phyloP scores from a whole-genome alignment of 1,140 invertebrate species.

The Formica selysi region DNA sequence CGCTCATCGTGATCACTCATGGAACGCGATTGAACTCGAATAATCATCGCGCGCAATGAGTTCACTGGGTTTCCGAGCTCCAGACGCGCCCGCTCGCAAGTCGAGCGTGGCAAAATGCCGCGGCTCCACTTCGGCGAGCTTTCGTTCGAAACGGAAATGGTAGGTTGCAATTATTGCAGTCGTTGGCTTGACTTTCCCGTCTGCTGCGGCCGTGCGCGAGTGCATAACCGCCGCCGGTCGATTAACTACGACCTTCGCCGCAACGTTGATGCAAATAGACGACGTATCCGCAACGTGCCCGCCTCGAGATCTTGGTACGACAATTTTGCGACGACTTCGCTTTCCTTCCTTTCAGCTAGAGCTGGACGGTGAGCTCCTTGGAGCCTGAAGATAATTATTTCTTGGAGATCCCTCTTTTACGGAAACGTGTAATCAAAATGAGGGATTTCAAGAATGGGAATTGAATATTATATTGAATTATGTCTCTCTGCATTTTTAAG shows the following conservation, averaged over 20 bases:
- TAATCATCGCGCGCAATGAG: slow-evolving; percentile 20
- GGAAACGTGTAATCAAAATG: background rate
- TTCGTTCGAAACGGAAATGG: slow-evolving; percentile 73
- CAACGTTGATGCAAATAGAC: slow-evolving; percentile 59
- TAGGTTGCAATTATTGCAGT: slow-evolving; percentile 71
- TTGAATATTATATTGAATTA: background rate
- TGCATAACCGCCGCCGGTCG: slow-evolving; percentile 68
- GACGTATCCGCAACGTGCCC: slow-evolving; percentile 35
- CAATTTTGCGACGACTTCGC: slow-evolving; percentile 37
- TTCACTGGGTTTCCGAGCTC: slow-evolving; percentile 58
- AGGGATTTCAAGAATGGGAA: background rate
- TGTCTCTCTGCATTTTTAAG: background rate
- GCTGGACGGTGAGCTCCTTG: background rate
- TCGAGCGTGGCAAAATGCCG: slow-evolving; percentile 43
- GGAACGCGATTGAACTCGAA: background rate
- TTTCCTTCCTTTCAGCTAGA: slow-evolving; percentile 24
- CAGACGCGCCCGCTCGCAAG: slow-evolving; percentile 15
- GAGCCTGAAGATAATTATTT: background rate
- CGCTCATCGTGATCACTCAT: background rate
- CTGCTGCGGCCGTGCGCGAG: slow-evolving; percentile 60
- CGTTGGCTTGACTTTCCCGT: slow-evolving; percentile 68
- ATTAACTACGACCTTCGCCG: slow-evolving; percentile 77
- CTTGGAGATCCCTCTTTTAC: background rate
- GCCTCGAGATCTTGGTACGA: slow-evolving; percentile 42
- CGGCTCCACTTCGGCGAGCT: slow-evolving; percentile 43